Evolutionary conservation across 2,797 vertebrate species (phyloP).

Genomic region (Bradypodion ventrale): DNA sequence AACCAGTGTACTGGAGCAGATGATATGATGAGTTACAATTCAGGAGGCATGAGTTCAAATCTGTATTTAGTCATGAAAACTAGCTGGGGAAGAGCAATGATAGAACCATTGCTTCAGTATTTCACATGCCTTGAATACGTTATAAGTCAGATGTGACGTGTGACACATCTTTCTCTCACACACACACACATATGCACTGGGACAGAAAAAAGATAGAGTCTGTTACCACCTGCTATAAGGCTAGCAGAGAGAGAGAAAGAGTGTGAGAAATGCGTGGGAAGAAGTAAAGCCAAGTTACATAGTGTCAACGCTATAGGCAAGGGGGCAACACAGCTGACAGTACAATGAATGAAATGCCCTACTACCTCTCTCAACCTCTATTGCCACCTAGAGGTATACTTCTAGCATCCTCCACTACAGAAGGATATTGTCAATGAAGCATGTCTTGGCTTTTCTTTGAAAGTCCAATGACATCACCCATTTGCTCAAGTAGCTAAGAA

Average conservation of each 20-base stretch:
- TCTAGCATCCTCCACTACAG: background rate
- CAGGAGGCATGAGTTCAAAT: too few relatives aligned
- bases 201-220: background rate
- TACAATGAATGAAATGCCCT: background rate
- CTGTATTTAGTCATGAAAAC: too few relatives aligned
- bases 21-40: too few relatives aligned
- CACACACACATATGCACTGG: too few relatives aligned
- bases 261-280: background rate
- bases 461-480: background rate
- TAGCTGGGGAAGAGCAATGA: too few relatives aligned
- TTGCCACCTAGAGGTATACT: background rate
- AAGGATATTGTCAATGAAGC: background rate
- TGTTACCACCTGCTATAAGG: background rate
- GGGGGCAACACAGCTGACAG: background rate
- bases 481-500: conserved; percentile 4
- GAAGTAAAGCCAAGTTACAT: background rate
- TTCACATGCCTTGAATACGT: too few relatives aligned
- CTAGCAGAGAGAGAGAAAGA: background rate
- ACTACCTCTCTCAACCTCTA: background rate
- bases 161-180: too few relatives aligned
- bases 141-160: too few relatives aligned
- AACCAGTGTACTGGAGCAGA: too few relatives aligned
- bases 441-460: background rate
- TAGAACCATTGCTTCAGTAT: too few relatives aligned
- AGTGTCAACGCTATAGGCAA: background rate